A percentile compares a stretch with the other conserved stretches of the same genome.
Evolutionary conservation across 2,113 vertebrate genomes (phyloP).

Genomic region (mouse (Mus musculus)): DNA sequence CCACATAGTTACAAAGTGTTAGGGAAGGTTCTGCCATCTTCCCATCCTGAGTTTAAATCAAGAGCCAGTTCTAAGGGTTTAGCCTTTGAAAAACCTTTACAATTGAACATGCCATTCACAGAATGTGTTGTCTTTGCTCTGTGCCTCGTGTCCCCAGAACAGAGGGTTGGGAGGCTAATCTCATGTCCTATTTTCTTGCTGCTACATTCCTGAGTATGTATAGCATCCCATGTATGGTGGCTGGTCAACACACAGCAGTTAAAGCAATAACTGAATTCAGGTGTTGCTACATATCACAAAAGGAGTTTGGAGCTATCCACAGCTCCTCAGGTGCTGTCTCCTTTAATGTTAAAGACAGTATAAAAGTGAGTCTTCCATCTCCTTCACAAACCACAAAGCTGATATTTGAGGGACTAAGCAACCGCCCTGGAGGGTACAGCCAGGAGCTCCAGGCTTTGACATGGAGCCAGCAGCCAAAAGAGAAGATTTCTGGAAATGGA

Average conservation of each 20-base stretch:
- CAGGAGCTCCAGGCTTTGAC: too few relatives aligned
- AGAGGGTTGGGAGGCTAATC: fast-evolving
- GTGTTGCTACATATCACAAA: fast-evolving
- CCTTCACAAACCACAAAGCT: not conserved
- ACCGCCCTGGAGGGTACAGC: fast-evolving
- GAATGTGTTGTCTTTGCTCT: not conserved
- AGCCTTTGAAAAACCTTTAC: not conserved
- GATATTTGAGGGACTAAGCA: not conserved
- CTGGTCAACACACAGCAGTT: fast-evolving
- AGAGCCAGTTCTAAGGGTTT: too few relatives aligned
- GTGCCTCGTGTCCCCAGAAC: not conserved
- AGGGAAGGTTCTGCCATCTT: not conserved
- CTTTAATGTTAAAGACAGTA: not conserved
- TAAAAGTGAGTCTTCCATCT: not conserved
- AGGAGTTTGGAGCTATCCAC: not conserved
- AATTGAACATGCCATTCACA: fast-evolving
- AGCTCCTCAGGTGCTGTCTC: fast-evolving
- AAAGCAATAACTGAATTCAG: not conserved
- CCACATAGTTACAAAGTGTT: fast-evolving
- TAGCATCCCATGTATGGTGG: fast-evolving
- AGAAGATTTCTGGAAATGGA: not conserved
- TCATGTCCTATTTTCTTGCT: fast-evolving
- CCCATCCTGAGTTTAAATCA: not conserved
- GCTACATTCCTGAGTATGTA: not conserved
- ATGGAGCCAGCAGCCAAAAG: fast-evolving